Base-by-base conservation (phyloP, 2,888 invertebrate species). In the Syrista parreyssii region DNA sequence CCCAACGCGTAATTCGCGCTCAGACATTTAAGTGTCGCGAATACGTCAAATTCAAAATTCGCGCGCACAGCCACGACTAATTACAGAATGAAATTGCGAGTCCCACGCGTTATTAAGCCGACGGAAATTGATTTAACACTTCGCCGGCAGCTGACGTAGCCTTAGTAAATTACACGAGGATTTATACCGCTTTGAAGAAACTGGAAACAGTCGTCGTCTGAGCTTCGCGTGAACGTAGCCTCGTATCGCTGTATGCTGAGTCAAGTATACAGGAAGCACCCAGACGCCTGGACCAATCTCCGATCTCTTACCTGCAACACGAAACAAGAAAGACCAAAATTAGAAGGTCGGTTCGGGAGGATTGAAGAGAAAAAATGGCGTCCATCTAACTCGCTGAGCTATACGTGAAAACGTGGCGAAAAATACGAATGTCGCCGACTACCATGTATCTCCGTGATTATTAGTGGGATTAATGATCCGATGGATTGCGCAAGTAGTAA, bases 91-190 rank as follows among this genome's bases (percentile, higher is more conserved):
- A 85, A 85, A 86, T 87, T 55, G 86, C 86, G 88, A 87, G 40
- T 6, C 23, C 40, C 23, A 9, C 40, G 6, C 23, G 40, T 55
- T 55, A 55, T 15, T 23, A 78, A 76, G 78, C 75, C 82, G 83
- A 84, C 84, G 81, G 84, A 87, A 88, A 89, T 89, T 89, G 89
- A 89, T 89, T 89, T 88, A 89, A 88, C 86, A 88, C 87, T 87
- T 87, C 87, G 87, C 81, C 85, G 82, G 84, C 88, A 88, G 87
- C 86, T 88, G 86, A 81, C 86, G 82, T 73, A n/a, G 74, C 75
- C 80, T 73, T 76, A 23, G 40, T 68, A 55, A 55, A 55, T 55
- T 55, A 9, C 9, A 15, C 9, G 40, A 55, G 40, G 23, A 55
- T 55, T 55, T 9, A 55, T 55, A 9, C 40, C 40, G 40, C 40